These are phyloP conservation scores for Myripristis jacobus DNA, from an alignment of 2,797 vertebrate species.

Conservation along the genomic window DNA sequence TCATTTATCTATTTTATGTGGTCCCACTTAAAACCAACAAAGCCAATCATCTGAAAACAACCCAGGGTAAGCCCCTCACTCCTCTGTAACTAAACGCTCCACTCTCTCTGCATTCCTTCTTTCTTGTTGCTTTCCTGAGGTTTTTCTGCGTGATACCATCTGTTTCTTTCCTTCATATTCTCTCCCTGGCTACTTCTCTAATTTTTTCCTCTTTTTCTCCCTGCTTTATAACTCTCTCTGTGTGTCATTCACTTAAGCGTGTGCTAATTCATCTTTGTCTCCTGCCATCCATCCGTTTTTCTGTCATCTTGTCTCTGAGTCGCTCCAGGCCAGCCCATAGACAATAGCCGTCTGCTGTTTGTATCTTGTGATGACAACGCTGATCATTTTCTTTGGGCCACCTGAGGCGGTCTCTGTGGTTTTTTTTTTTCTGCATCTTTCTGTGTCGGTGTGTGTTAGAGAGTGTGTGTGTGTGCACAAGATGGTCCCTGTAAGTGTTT, in stretches of 20 bases:
- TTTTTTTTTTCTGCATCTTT: conserved; percentile 3
- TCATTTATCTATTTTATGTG: conserved; percentile 34
- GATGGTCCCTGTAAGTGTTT: background rate
- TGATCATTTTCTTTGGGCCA: conserved; percentile 11
- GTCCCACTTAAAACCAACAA: conserved; percentile 31
- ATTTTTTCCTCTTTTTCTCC: background rate
- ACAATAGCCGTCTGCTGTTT: conserved; percentile 25
- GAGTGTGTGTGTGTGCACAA: background rate
- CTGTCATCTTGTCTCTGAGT: conserved; percentile 1
- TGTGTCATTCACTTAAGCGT: conserved; percentile 16
- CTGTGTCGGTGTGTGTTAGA: conserved; percentile 4
- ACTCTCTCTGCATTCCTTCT: conserved; percentile 24
- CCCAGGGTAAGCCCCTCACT: conserved; percentile 15
- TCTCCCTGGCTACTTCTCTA: background rate
- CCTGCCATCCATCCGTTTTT: conserved; percentile 21
- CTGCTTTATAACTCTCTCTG: conserved; percentile 5
- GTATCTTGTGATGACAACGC: conserved; percentile 8
- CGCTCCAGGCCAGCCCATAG: conserved; percentile 22
- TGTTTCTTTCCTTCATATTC: conserved; percentile 19
- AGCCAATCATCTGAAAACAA: conserved; percentile 42
- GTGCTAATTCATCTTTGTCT: conserved; percentile 27
- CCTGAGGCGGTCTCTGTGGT: conserved; percentile 15
- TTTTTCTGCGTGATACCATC: conserved; percentile 19
- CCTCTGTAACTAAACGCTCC: conserved; percentile 16
- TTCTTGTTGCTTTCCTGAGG: conserved; percentile 31